phyloP scores from a whole-genome alignment of 2,797 vertebrate genomes.

The Enteromius fasciolatus region DNA sequence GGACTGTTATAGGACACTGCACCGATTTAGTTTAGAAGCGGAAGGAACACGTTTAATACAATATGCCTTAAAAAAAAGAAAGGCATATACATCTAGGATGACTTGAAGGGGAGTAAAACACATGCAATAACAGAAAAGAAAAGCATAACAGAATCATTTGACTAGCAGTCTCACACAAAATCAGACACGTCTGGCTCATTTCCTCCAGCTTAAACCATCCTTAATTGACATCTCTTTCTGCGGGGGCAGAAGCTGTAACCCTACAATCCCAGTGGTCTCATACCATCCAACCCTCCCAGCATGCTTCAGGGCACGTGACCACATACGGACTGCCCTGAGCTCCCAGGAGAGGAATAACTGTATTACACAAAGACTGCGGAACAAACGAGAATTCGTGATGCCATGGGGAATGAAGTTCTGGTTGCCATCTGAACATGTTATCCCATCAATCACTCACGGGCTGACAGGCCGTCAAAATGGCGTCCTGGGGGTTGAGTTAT shows the following conservation, averaged over 20 bases:
- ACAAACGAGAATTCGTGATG: constrained; percentile 18
- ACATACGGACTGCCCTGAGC: background rate
- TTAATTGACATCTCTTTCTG: constrained; percentile 18
- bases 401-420: constrained; percentile 19
- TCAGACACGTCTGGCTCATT: background rate
- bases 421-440: constrained; percentile 21
- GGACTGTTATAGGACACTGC: too few species aligned
- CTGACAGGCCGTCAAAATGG: constrained; percentile 43
- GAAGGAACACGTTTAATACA: too few species aligned
- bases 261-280: constrained; percentile 22
- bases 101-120: too few species aligned
- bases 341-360: constrained; percentile 20
- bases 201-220: constrained; percentile 2
- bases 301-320: constrained; percentile 25
- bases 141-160: background rate
- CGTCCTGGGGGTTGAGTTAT: constrained; percentile 37
- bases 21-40: too few species aligned
- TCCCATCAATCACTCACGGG: constrained; percentile 37
- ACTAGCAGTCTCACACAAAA: background rate
- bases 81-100: too few species aligned
- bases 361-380: constrained; percentile 19
- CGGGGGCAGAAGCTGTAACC: constrained; percentile 22
- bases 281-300: constrained; percentile 1
- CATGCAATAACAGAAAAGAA: background rate
- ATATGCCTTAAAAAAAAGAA: too few species aligned